Evolutionary conservation across 2,113 vertebrate genomes (phyloP).

Genomic region (Nerophis lumbriciformis): DNA sequence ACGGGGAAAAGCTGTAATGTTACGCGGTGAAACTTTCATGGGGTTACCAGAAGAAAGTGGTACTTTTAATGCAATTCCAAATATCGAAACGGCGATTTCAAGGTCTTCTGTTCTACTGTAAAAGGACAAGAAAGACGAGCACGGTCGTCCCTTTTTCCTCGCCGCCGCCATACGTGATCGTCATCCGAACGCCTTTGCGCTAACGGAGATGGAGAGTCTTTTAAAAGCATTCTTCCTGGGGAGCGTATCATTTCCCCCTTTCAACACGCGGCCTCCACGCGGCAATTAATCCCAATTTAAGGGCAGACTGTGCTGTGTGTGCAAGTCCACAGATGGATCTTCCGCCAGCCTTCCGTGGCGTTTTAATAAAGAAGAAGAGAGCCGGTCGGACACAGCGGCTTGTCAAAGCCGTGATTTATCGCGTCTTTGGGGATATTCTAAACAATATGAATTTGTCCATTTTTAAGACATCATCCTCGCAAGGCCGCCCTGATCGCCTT

Average conservation of each 20-base stretch:
- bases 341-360: slow-evolving; percentile 21
- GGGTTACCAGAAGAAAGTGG: too few species aligned
- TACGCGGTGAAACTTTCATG: too few species aligned
- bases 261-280: slow-evolving; percentile 44
- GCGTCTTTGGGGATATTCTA: slow-evolving; percentile 13
- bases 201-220: slow-evolving; percentile 56
- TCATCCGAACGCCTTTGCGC: slow-evolving; percentile 49
- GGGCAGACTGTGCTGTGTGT: slow-evolving; percentile 19
- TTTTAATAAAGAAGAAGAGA: slow-evolving; percentile 43
- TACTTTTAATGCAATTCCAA: too few species aligned
- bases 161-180: slow-evolving; percentile 41
- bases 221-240: slow-evolving; percentile 22
- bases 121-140: too few species aligned
- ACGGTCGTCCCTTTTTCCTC: not conserved
- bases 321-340: slow-evolving; percentile 27
- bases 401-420: slow-evolving; percentile 29
- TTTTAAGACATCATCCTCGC: slow-evolving; percentile 17
- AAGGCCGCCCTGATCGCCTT: slow-evolving; percentile 9
- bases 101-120: too few species aligned
- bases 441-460: slow-evolving; percentile 21
- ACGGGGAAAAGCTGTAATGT: too few species aligned
- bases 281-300: slow-evolving; percentile 67
- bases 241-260: slow-evolving; percentile 58
- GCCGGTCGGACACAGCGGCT: slow-evolving; percentile 18
- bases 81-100: too few species aligned